Base-by-base conservation (phyloP, 2,888 invertebrate genomes). In the Dasysyrphus albostriatus region DNA sequence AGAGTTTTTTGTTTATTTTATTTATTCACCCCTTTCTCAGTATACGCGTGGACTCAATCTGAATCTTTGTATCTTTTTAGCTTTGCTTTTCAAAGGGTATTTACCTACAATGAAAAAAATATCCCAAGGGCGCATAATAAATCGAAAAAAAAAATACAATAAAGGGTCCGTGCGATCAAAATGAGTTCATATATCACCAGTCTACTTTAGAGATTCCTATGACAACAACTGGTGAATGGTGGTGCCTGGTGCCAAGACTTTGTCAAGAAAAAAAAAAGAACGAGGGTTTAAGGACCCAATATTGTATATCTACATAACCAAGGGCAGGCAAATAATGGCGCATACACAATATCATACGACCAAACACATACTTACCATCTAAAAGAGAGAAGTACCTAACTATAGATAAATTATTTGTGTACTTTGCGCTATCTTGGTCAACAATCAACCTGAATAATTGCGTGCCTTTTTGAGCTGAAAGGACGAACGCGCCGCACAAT, bases 361-460 rank as follows among this genome's bases (percentile, higher is more conserved):
- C 34, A 75, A 16, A 24, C 24, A 3, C 24, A 51, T 3, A 49
- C 42, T 16, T 1, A 61, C 37, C 39, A 29, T 59, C 34, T 44
- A 39, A 12, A 56, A 34, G 44, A n/a, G 2, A 29, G 8, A 34
- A 16, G 14, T 37, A 37, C 49, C 32, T 8, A 37, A 67, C 32
- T 8, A 19, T 42, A 39, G 39, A 61, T 49, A 51, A 54, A 73
- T 81, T 61, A 80, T 83, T 79, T 79, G 83, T 79, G 67, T 67
- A 7, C 65, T 29, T 29, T 54, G 54, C 61, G 54, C 61, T 85
- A 85, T 85, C 85, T 81, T 78, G 69, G 77, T 74, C 63, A 82
- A 85, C 77, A 85, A 85, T 85, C 85, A 85, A 82, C 82, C 85
- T 85, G 85, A 85, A 82, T 85, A 85, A 85, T 85, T 85, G 85